Conservation (phyloP, 2,888 invertebrate genomes). For the Arge pagana region DNA sequence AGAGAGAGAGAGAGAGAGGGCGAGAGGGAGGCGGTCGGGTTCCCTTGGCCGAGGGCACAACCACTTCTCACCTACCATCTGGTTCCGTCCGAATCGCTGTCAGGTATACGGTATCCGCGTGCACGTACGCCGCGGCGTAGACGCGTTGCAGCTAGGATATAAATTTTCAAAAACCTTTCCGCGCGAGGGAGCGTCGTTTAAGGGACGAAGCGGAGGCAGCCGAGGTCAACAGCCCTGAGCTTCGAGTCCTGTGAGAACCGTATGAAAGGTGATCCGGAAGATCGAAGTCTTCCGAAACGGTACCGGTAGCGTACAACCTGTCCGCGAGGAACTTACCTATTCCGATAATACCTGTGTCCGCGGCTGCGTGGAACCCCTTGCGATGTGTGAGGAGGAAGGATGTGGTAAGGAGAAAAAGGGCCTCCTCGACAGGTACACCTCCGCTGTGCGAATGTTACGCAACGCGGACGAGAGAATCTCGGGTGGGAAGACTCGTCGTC, state of each 20-base stretch:
- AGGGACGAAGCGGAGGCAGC: no score
- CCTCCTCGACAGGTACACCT: constrained; percentile 4
- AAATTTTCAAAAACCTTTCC: constrained; percentile 15
- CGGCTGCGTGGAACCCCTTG: not conserved
- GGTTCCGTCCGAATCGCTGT: constrained; percentile 1
- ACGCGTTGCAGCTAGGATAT: not conserved
- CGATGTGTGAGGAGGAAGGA: constrained; percentile 42
- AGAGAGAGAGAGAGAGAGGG: no score
- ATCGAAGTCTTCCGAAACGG: not conserved
- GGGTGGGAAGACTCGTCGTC: no score
- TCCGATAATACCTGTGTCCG: not conserved
- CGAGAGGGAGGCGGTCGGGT: constrained; percentile 4
- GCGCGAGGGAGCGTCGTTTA: no score
- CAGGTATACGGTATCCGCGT: not conserved
- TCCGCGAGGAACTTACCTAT: constrained; percentile 6
- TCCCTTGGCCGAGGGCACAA: not conserved
- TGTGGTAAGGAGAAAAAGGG: constrained; percentile 49
- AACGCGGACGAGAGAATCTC: no score
- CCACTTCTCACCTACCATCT: constrained; percentile 5
- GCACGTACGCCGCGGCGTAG: not conserved
- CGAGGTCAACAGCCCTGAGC: constrained; percentile 47
- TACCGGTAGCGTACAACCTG: constrained; percentile 9
- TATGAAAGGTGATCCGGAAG: constrained; percentile 52
- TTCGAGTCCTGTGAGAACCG: constrained; percentile 47
- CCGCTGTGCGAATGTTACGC: constrained; percentile 14